Evolutionary conservation across 1,140 invertebrate species (phyloP).

Genomic region (Drosophila lacertosa): DNA sequence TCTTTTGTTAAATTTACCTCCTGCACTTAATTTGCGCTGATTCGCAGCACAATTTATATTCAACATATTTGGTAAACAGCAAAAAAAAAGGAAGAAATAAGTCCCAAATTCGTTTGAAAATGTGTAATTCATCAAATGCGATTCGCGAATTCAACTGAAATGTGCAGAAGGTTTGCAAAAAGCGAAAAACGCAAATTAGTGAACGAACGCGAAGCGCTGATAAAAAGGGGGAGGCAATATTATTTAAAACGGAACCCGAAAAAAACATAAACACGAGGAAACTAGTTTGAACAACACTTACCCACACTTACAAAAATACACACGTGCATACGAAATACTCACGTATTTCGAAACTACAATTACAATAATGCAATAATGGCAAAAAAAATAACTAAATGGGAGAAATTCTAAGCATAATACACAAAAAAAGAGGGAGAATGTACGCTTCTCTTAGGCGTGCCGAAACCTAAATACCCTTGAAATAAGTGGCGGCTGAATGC

Average conservation of each 20-base stretch:
- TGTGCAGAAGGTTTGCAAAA: constrained; percentile 5
- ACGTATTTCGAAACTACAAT: constrained; percentile 52
- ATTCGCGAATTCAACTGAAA: constrained; percentile 6
- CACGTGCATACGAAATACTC: not conserved
- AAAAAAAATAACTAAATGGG: constrained; percentile 44
- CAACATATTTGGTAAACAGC: constrained; percentile 19
- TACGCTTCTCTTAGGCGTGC: too few relatives aligned
- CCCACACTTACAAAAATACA: constrained; percentile 1
- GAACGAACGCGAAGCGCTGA: constrained; percentile 13
- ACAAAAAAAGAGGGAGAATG: constrained; percentile 18
- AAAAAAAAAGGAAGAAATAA: not conserved
- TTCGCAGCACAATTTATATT: constrained; percentile 24
- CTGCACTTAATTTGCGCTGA: constrained; percentile 38
- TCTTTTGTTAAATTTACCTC: constrained; percentile 33
- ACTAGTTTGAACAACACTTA: constrained; percentile 72
- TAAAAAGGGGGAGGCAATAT: constrained; percentile 17
- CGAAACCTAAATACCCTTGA: too few relatives aligned
- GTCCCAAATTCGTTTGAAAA: constrained; percentile 5
- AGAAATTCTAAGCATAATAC: constrained; percentile 52
- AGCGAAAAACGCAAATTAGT: constrained; percentile 6
- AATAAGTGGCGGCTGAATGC: too few relatives aligned
- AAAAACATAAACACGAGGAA: constrained; percentile 58
- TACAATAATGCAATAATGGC: constrained; percentile 60
- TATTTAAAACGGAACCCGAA: constrained; percentile 47
- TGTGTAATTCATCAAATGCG: not conserved